These are phyloP conservation scores for Anadara kagoshimensis DNA, from an alignment of 1,140 invertebrate genomes.

Conservation along the genomic window DNA sequence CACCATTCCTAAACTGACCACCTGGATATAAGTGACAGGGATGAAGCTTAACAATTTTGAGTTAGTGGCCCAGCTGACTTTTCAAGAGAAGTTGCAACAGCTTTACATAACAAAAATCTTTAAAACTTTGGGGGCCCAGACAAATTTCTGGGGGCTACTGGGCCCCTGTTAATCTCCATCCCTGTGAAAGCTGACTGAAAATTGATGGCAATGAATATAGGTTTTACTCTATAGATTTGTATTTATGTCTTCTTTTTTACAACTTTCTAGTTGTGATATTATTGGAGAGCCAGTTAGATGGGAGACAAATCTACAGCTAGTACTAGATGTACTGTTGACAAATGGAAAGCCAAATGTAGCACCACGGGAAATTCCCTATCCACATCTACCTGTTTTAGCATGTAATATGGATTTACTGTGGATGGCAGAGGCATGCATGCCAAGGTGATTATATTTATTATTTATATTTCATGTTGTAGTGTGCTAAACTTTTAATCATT, in stretches of 20 bases:
- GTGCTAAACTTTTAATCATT: neutral
- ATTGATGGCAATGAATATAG: neutral
- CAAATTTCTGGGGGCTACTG: no score
- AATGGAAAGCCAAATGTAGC: slow-evolving; percentile 76
- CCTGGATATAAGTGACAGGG: no score
- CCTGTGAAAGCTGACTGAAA: neutral
- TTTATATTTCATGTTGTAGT: neutral
- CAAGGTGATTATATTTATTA: slow-evolving; percentile 58
- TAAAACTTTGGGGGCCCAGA: no score
- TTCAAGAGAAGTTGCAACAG: no score
- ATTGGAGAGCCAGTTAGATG: slow-evolving; percentile 72
- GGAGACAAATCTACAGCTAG: slow-evolving; percentile 78
- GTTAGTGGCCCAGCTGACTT: no score
- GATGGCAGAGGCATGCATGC: slow-evolving; percentile 74
- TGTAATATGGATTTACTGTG: slow-evolving; percentile 74
- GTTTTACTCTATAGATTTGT: neutral
- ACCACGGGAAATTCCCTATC: slow-evolving; percentile 74
- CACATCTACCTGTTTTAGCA: slow-evolving; percentile 78
- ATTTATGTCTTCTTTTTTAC: slow-evolving; percentile 9
- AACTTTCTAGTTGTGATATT: slow-evolving; percentile 74
- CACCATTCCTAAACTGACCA: no score
- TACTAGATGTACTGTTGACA: slow-evolving; percentile 81
- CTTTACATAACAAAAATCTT: no score
- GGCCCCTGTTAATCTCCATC: no score
- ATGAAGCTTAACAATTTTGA: no score